Base-by-base conservation (phyloP, 2,888 invertebrate genomes). In the Pandemis cinnamomeana region DNA sequence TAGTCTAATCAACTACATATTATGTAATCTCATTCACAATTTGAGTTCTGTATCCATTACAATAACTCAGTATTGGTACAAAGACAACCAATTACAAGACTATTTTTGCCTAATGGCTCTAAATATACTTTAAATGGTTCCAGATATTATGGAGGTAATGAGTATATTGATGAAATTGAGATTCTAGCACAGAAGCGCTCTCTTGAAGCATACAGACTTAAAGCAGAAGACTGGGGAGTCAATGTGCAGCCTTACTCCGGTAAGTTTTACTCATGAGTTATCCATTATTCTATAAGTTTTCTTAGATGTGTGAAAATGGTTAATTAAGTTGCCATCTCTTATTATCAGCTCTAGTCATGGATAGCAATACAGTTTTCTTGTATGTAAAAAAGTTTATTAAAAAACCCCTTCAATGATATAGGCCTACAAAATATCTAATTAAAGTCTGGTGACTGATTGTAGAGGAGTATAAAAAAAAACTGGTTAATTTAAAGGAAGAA, bases 191-290 rank as follows among this genome's bases (percentile, higher is more conserved):
- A 99, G 89, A 96, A 97, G 82, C 95, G 99, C 76, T 96, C 98
- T 0, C 93, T 99, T 67, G 96, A 97, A 86, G 96, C 98, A 0
- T 99, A 97, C 88, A 95, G 95, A 78, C 93, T 99, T 36, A 95
- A 96, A 81, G 95, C 97, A 0, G 97, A 97, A 72, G 95, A 98
- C 88, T 99, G 99, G 99, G 99, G 99, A 67, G 98, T 98, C 15
- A 99, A 99, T 93, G 99, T 99, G 4, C 99, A 99, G 88, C 98
- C 99, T 0, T 98, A 99, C 85, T 99, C 99, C 72, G 98, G 98
- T 82, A 91, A 11, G 67, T 55, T 48, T 11, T 7, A 3, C n/a
- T 53, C 36, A 5, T 60, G 67, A 15, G 5, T 48, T 5, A 48
- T 11, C 46, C 51, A 51, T n/a, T 11, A 13, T 7, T 51, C 4